Evolutionary conservation across 2,888 invertebrate species (phyloP).

Genomic region (Erebia aethiops): DNA sequence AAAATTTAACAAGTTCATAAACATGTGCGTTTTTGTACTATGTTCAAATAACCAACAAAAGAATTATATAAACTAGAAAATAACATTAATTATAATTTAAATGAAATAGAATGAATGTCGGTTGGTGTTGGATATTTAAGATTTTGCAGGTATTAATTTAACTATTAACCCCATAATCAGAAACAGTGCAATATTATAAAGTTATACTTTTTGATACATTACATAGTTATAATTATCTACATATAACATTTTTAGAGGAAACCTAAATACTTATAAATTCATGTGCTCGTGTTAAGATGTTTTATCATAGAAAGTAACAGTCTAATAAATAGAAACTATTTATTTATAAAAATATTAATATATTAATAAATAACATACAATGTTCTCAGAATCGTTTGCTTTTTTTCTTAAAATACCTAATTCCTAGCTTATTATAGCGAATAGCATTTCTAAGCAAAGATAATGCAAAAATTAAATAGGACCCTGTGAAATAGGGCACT

Average conservation of each 20-base stretch:
- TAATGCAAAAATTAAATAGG: too few relatives aligned
- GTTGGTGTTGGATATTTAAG: slow-evolving; percentile 13
- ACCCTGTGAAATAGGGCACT: too few relatives aligned
- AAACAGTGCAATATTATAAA: slow-evolving; percentile 49
- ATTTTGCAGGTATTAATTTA: neutral
- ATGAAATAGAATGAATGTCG: neutral
- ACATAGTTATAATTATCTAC: neutral
- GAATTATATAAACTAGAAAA: neutral
- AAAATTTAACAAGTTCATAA: slow-evolving; percentile 19
- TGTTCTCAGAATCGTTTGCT: slow-evolving; percentile 56
- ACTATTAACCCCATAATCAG: slow-evolving; percentile 18
- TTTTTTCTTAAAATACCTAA: slow-evolving; percentile 37
- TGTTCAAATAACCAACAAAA: neutral
- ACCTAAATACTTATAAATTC: slow-evolving; percentile 50
- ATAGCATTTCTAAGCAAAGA: too few relatives aligned
- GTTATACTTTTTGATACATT: slow-evolving; percentile 38
- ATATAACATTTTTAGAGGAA: slow-evolving; percentile 20
- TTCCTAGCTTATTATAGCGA: neutral
- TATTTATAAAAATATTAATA: slow-evolving; percentile 74
- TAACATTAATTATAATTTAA: neutral
- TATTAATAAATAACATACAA: slow-evolving; percentile 64
- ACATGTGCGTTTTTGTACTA: neutral
- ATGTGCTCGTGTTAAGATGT: slow-evolving; percentile 60
- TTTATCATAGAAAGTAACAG: slow-evolving; percentile 61
- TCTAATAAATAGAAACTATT: slow-evolving; percentile 62